Evolutionary conservation across 1,140 invertebrate species (phyloP).

Genomic region (Potamilus streckersoni): DNA sequence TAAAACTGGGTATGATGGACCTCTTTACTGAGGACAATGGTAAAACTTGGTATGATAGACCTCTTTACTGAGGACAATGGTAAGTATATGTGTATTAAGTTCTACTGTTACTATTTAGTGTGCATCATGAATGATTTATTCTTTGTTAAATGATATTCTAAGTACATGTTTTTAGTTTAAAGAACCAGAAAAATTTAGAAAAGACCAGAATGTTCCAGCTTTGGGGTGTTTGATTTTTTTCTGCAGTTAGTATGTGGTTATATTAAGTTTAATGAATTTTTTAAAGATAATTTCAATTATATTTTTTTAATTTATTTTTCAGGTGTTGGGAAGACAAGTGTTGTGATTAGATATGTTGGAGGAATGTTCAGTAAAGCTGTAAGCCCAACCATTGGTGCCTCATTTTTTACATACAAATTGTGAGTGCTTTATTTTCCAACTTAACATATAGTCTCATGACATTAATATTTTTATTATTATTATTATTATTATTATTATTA

Average conservation of each 20-base stretch:
- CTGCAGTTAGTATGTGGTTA: background rate
- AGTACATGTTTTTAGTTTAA: background rate
- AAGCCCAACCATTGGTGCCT: slow-evolving; percentile 88
- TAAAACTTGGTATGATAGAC: too few species aligned
- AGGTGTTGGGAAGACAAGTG: slow-evolving; percentile 90
- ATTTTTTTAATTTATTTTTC: slow-evolving; percentile 57
- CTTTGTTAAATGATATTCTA: background rate
- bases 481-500: too few species aligned
- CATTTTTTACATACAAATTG: slow-evolving; percentile 87
- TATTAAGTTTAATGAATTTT: slow-evolving; percentile 35
- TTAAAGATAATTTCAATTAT: too few species aligned
- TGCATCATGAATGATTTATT: too few species aligned
- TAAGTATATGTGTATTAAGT: too few species aligned
- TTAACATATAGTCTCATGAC: too few species aligned
- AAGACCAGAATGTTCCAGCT: background rate
- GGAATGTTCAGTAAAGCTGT: slow-evolving; percentile 80
- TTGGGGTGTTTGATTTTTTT: background rate
- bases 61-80: too few species aligned
- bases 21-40: too few species aligned
- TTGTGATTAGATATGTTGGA: slow-evolving; percentile 83
- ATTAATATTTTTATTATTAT: too few species aligned
- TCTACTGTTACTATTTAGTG: too few species aligned
- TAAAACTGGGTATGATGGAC: too few species aligned
- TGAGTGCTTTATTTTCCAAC: slow-evolving; percentile 69
- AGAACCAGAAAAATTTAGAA: background rate